Conservation (phyloP, 2,113 vertebrate genomes). For the Petaurus breviceps region DNA sequence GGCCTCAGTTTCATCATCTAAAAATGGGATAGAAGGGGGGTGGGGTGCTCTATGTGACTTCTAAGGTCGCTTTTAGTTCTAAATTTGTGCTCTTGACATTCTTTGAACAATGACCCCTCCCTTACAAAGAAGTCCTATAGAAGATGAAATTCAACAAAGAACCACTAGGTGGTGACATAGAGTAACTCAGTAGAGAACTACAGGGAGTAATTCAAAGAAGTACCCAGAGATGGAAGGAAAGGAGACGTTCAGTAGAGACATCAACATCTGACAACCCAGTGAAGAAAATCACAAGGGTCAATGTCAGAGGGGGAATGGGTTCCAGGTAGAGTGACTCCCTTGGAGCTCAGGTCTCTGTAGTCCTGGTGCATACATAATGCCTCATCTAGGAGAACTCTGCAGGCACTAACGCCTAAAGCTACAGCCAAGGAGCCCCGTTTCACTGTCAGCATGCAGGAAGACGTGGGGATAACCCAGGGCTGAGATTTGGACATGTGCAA, state of each 20-base stretch:
- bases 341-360: not conserved
- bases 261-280: not conserved
- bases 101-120: not conserved
- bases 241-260: not conserved
- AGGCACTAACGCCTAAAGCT: too few relatives aligned
- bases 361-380: too few relatives aligned
- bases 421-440: too few relatives aligned
- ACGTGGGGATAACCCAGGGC: too few relatives aligned
- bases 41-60: not conserved
- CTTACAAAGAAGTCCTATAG: not conserved
- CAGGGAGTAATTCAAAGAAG: not conserved
- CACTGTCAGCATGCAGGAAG: too few relatives aligned
- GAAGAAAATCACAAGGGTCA: too few relatives aligned
- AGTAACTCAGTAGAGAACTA: not conserved
- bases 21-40: not conserved
- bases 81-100: not conserved
- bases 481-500: too few relatives aligned
- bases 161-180: not conserved
- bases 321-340: not conserved
- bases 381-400: too few relatives aligned
- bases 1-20: not conserved
- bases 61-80: not conserved
- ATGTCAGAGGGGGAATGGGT: not conserved
- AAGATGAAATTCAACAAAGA: not conserved
- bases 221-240: not conserved